Base-by-base conservation (phyloP, 2,888 invertebrate genomes). In the Dysmachus trigonus region DNA sequence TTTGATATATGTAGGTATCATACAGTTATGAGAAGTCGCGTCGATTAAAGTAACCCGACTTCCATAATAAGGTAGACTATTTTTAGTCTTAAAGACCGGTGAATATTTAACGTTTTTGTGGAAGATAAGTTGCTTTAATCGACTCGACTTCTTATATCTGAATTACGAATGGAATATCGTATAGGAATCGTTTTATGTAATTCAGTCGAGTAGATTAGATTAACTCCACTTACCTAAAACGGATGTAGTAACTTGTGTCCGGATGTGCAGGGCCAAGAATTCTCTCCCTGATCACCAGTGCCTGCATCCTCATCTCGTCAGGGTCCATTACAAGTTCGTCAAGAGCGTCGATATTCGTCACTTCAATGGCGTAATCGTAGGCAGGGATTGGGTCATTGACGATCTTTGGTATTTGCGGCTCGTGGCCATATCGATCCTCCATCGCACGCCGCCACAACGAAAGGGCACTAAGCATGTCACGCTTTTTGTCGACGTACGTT, bases 251-350 rank as follows among this genome's bases (percentile, higher is more conserved):
- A 90, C 97, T 97, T 73, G 98, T 98, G 92, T 98, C 98, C 0
- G 98, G 98, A 94, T 99, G 98, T 8, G 97, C 98, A 1, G 98
- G 98, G 1, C 96, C 94, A 87, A 98, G 93, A 89, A 98, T 98
- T 89, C 98, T 93, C 92, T 98, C 98, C 86, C 98, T 93, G 87
- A 98, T 97, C 87, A 98, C 95, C 84, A 99, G 92, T 0, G 96
- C 97, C 91, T 97, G 99, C 98, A 99, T 98, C 89, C 98, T 93
- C 97, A 99, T 98, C 89, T 96, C 97, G 91, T 99, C 99, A 0
- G 98, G 98, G 92, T 99, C 98, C 7, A 97, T 95, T 85, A 97
- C 95, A 76, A 99, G 92, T 88, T 97, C 97, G 88, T 97, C 96
- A 73, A 99, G 92, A 87, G 96, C 95, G 85, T 96, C 96, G 76